phyloP scores from a whole-genome alignment of 2,113 vertebrate genomes.

The Mohoua ochrocephala region DNA sequence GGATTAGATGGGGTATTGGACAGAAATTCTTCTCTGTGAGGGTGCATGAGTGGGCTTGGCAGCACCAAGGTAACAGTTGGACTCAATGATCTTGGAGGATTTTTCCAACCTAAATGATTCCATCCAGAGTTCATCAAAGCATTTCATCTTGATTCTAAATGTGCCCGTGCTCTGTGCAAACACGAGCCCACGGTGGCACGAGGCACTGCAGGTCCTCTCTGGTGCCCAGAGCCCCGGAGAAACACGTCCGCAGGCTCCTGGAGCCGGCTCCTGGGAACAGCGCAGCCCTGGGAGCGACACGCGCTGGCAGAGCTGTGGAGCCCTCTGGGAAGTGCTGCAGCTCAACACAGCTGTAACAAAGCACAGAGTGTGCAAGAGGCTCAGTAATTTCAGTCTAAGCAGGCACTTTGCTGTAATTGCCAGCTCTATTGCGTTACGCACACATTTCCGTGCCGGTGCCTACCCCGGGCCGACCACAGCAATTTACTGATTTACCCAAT shows the following conservation, averaged over 20 bases:
- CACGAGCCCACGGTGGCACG: fast-evolving
- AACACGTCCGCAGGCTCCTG: fast-evolving
- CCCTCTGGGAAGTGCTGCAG: neutral
- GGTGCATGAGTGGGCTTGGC: neutral
- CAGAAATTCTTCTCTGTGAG: neutral
- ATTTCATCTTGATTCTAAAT: neutral
- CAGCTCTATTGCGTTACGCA: neutral
- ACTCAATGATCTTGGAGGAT: neutral
- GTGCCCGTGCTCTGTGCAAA: fast-evolving
- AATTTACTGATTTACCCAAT: neutral
- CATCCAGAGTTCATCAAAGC: neutral
- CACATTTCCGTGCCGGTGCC: neutral
- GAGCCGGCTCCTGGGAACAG: fast-evolving
- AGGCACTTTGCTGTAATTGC: conserved; percentile 38
- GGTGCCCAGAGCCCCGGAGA: neutral
- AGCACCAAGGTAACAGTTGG: neutral
- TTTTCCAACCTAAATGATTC: neutral
- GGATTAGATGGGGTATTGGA: neutral
- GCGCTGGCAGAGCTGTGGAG: neutral
- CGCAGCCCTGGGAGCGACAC: neutral
- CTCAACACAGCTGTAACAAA: neutral
- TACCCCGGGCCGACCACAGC: neutral
- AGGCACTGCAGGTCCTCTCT: neutral
- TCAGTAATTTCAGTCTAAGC: conserved; percentile 10
- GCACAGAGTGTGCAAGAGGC: neutral